Evolutionary conservation across 2,113 vertebrate species (phyloP), one percentile per base, ranked within the genome.

Genomic region (Lasiurus borealis): DNA sequence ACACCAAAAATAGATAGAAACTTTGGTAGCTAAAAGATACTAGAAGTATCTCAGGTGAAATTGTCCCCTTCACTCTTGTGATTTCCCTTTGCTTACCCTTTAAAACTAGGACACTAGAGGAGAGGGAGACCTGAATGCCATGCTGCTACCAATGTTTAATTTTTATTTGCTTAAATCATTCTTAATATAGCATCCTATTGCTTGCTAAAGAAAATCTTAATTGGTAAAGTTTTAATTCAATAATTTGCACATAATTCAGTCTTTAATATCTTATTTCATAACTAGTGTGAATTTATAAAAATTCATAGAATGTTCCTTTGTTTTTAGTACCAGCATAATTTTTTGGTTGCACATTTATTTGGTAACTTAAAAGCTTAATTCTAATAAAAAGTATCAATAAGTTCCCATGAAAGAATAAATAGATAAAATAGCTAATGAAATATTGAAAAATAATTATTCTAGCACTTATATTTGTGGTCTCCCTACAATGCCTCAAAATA

Each of bases 361-460:
- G 27, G 44, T 54, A 93, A 93, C 71, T 54, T 87, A 88, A 77
- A 80, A 10, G 15, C 13, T 64, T 88, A 78, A 84, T 93, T 89
- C 16, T 72, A 85, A 46, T 14, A 71, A 91, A 86, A 91, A 76
- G n/a, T 68, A 34, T 29, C 12, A 57, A 27, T 21, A 73, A n/a
- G 7, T 52, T 71, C 6, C 44, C 12, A 77, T 52, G 12, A 8
- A 75, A 75, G 10, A 83, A 62, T 34, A 12, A 62, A 50, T 69
- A 31, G 29, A 36, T 84, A 94, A 91, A 66, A 1, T 54, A 83
- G 25, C 36, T 19, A 75, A 16, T 6, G 34, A 62, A 54, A 72
- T 62, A 40, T 12, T 86, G 23, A 36, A 89, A 96, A 85, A 52
- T 44, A 71, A 69, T 52, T 23, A 66, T 34, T 34, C 77, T 50